phyloP scores from a whole-genome alignment of 2,888 invertebrate species.

The Callimorpha dominula region DNA sequence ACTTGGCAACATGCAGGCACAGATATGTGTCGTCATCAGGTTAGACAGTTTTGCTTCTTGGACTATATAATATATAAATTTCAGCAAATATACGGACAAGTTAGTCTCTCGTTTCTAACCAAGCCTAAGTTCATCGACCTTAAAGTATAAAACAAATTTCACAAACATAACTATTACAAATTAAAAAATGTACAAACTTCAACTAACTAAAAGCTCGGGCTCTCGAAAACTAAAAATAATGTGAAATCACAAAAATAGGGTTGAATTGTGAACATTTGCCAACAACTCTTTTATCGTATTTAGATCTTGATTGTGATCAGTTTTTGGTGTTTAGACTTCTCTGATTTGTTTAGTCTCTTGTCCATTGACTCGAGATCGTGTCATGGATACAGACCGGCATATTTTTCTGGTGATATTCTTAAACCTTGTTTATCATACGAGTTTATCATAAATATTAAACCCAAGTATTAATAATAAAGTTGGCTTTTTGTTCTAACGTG shows the following conservation, averaged over 20 bases:
- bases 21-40: no score
- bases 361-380: not conserved
- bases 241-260: slow-evolving; percentile 4
- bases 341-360: slow-evolving; percentile 13
- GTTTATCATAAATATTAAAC: no score
- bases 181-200: not conserved
- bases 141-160: not conserved
- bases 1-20: no score
- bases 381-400: not conserved
- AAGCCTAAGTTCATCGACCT: slow-evolving; percentile 1
- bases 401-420: not conserved
- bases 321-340: slow-evolving; percentile 4
- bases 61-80: no score
- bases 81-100: not conserved
- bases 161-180: not conserved
- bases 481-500: no score
- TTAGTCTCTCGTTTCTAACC: not conserved
- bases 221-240: slow-evolving; percentile 1
- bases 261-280: slow-evolving; percentile 1
- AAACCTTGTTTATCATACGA: not conserved
- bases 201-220: not conserved
- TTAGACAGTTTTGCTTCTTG: no score
- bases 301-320: not conserved
- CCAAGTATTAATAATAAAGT: no score
- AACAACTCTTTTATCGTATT: slow-evolving; percentile 5